Conservation (phyloP, 1,140 invertebrate species). For the Leptinotarsa undecemlineata region DNA sequence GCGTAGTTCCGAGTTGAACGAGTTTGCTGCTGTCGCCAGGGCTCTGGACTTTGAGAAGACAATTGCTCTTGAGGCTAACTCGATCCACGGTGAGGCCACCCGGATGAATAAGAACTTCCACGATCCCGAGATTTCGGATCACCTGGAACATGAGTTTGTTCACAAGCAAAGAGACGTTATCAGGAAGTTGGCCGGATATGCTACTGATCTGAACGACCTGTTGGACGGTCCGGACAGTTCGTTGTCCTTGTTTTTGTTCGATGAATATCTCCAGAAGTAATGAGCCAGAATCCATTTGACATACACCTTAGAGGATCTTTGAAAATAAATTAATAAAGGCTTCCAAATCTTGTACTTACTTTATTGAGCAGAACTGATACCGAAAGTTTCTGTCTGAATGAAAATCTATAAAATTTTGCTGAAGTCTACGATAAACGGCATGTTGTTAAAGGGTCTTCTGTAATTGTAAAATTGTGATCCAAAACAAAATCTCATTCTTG, state of each 20-base stretch:
- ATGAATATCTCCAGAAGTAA: constrained; percentile 73
- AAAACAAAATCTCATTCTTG: too few species aligned
- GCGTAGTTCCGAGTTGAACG: constrained; percentile 59
- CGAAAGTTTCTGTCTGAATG: too few species aligned
- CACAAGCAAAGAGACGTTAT: constrained; percentile 68
- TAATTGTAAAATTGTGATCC: too few species aligned
- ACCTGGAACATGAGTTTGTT: constrained; percentile 75
- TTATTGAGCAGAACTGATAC: too few species aligned
- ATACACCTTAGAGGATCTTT: background rate
- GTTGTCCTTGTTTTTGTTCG: constrained; percentile 72
- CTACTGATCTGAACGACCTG: constrained; percentile 70
- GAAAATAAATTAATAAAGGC: background rate
- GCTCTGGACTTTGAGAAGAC: constrained; percentile 75
- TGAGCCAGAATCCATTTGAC: background rate
- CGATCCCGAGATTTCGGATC: constrained; percentile 72
- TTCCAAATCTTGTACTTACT: background rate
- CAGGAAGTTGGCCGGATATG: constrained; percentile 71
- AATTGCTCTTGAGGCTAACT: constrained; percentile 67
- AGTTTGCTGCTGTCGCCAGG: constrained; percentile 71
- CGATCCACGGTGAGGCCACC: constrained; percentile 64
- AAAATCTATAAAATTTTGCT: too few species aligned
- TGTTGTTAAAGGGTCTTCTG: too few species aligned
- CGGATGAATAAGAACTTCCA: constrained; percentile 58
- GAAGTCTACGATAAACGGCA: too few species aligned
- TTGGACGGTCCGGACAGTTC: constrained; percentile 63